phyloP scores from a whole-genome alignment of 2,888 invertebrate species.

The Cybosia mesomella region DNA sequence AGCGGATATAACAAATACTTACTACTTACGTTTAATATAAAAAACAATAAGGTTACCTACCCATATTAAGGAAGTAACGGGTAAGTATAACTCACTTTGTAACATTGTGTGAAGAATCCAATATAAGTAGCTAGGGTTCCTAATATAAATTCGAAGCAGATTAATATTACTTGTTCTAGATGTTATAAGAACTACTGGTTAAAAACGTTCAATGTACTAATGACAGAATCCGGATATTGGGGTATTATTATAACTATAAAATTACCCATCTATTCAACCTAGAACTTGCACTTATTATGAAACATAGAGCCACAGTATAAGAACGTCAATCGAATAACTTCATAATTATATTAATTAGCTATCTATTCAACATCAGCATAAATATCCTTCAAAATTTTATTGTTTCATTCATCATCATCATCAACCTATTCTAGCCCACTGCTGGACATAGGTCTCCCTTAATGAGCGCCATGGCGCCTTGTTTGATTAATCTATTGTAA shows the following conservation, averaged over 20 bases:
- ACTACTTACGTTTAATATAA: too few species aligned
- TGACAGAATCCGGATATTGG: neutral
- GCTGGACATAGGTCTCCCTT: too few species aligned
- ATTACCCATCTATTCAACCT: too few species aligned
- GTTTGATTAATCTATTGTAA: too few species aligned
- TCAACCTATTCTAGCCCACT: too few species aligned
- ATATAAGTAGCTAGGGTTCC: too few species aligned
- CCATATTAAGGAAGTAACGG: neutral
- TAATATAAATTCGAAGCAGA: neutral
- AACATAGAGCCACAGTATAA: neutral
- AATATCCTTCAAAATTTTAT: too few species aligned
- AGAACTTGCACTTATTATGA: neutral
- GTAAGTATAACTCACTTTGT: neutral
- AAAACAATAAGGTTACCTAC: neutral
- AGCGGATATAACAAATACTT: neutral
- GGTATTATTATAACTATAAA: too few species aligned
- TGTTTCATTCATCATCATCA: too few species aligned
- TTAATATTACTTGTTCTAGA: too few species aligned
- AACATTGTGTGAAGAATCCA: neutral
- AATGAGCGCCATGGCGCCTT: too few species aligned
- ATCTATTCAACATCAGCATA: too few species aligned
- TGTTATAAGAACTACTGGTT: neutral
- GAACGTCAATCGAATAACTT: neutral
- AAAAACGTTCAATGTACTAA: neutral
- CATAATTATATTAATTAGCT: neutral